Evolutionary conservation across 2,797 vertebrate genomes (phyloP).

Genomic region (Bucorvus abyssinicus): DNA sequence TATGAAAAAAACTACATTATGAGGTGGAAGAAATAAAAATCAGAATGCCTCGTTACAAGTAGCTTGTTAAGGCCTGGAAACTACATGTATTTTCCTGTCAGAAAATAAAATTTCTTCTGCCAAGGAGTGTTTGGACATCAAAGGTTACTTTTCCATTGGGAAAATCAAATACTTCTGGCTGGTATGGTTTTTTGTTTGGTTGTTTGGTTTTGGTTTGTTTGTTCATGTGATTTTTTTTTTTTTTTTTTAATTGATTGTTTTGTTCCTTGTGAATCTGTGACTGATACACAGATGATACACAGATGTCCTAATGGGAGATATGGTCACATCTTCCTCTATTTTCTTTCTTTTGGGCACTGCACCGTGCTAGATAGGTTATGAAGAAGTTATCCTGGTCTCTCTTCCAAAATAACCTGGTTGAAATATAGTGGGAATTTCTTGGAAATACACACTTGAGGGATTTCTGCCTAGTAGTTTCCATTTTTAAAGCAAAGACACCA

Average conservation of each 20-base stretch:
- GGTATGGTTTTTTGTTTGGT: neutral
- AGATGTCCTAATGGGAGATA: neutral
- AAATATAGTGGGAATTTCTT: neutral
- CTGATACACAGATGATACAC: too few relatives aligned
- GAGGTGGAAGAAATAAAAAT: neutral
- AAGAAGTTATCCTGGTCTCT: neutral
- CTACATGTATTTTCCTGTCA: neutral
- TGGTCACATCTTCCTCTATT: neutral
- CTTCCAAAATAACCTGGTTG: neutral
- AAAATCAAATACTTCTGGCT: neutral
- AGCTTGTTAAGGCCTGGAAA: neutral
- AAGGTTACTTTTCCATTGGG: neutral
- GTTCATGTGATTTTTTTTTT: too few relatives aligned
- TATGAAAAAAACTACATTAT: neutral
- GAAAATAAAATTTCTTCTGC: neutral
- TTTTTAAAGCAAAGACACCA: neutral
- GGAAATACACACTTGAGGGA: neutral
- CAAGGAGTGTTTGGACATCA: too few relatives aligned
- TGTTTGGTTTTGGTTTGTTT: neutral
- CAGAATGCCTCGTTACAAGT: neutral
- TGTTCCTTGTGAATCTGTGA: neutral
- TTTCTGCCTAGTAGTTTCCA: neutral
- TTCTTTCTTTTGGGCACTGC: neutral
- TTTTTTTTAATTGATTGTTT: neutral
- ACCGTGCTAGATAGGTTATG: accelerated